Base-by-base conservation (phyloP, 2,113 vertebrate genomes). In the Tragelaphus scriptus region DNA sequence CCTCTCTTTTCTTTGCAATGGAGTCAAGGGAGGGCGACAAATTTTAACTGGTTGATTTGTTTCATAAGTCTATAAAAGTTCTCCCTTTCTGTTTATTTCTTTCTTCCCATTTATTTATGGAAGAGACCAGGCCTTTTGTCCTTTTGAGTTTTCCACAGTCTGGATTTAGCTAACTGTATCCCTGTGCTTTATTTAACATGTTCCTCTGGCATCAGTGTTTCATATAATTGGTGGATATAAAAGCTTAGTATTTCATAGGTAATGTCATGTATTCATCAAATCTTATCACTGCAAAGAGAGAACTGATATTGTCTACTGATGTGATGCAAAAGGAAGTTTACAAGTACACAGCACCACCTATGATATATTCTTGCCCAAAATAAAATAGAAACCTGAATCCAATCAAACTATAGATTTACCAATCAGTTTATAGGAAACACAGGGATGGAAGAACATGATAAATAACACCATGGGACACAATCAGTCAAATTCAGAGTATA, bases 401-500 rank as follows among this genome's bases (percentile, higher is more conserved):
- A 96, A 90, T 85, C 63, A 92, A 89, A 95, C 28, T 15, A 58
- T 86, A 65, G 28, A 85, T 81, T 65, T 94, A 88, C 82, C 32
- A 88, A 86, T 55, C 36, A 71, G 25, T 93, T 84, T 80, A 71
- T 44, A 92, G 63, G 85, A 97, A 97, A 95, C 71, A 85, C 2
- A 53, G 68, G 65, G 36, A 82, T 86, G 49, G 91, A 81, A 93
- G 40, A 88, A 88, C 77, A 87, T 44, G 36, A 82, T 92, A 90
- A 92, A 47, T 86, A 91, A 96, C 63, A 90, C 86, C n/a, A 92
- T 7, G 15, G 56, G 79, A 93, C 53, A 91, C 36, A 63, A 90
- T 82, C 63, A 82, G 86, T 44, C 90, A 97, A 95, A 92, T 90
- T 51, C 30, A 84, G 36, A 96, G 84, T 53, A 58, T 7, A 94